Conservation (phyloP, 2,113 vertebrate genomes). For the Amblyopsis rosae region DNA sequence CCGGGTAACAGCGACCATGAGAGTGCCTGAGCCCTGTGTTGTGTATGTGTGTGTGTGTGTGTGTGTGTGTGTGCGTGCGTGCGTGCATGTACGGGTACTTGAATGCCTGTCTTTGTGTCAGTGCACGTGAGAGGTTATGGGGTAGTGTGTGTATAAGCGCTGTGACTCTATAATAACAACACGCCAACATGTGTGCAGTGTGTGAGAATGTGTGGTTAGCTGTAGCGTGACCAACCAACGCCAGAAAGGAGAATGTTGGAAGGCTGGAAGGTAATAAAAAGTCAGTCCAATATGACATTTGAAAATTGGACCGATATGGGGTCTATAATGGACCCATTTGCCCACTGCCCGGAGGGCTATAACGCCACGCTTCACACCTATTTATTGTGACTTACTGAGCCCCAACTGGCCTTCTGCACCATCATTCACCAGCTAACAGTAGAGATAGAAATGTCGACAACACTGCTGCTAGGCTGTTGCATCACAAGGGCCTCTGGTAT, state of each 20-base stretch:
- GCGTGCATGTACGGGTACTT: slow-evolving; percentile 9
- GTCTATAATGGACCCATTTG: no score
- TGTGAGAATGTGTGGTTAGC: slow-evolving; percentile 23
- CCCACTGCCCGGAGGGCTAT: no score
- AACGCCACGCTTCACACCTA: not conserved
- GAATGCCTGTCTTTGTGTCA: slow-evolving; percentile 25
- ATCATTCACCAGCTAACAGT: not conserved
- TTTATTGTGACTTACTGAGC: slow-evolving; percentile 11
- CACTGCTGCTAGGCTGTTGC: slow-evolving; percentile 33
- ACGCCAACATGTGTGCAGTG: not conserved
- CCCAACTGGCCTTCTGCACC: not conserved
- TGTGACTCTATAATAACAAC: not conserved
- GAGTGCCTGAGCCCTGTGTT: slow-evolving; percentile 8
- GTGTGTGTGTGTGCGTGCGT: slow-evolving; percentile 6
- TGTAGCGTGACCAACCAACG: slow-evolving; percentile 5
- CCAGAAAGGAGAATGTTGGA: no score
- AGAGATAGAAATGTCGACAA: slow-evolving; percentile 7
- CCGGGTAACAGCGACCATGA: slow-evolving; percentile 46
- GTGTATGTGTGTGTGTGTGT: slow-evolving; percentile 17
- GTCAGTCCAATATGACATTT: no score
- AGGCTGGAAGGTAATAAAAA: no score
- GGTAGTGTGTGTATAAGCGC: not conserved
- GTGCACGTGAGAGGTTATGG: not conserved
- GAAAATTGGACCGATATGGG: no score
- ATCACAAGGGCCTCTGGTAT: slow-evolving; percentile 23